phyloP scores from a whole-genome alignment of 2,797 vertebrate genomes.

The Scyliorhinus canicula region DNA sequence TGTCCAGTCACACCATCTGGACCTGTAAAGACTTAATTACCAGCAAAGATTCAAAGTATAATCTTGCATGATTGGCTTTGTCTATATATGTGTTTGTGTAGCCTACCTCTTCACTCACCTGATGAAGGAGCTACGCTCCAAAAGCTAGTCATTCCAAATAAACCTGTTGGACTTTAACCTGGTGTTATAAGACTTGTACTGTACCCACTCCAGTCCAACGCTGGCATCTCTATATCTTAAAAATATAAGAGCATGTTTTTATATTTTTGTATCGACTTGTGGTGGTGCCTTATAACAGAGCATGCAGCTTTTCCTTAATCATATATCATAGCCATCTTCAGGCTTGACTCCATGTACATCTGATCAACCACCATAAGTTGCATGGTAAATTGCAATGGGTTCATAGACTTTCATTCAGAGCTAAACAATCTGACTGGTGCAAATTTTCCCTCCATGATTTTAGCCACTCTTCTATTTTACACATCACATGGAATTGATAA shows the following conservation, averaged over 20 bases:
- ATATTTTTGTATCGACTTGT: neutral
- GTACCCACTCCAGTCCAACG: too few relatives aligned
- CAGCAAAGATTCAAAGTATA: too few relatives aligned
- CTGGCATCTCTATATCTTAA: too few relatives aligned
- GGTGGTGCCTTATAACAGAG: neutral
- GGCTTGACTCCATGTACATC: neutral
- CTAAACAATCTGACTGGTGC: neutral
- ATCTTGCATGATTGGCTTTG: too few relatives aligned
- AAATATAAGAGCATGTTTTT: neutral
- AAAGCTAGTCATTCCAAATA: too few relatives aligned
- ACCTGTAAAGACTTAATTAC: too few relatives aligned
- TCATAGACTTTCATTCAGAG: neutral
- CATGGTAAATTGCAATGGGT: neutral
- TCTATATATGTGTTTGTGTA: too few relatives aligned
- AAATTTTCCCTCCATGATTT: neutral
- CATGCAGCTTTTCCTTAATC: neutral
- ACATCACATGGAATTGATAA: neutral
- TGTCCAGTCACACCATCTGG: too few relatives aligned
- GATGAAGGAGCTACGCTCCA: too few relatives aligned
- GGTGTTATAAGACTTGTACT: too few relatives aligned
- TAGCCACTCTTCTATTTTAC: neutral
- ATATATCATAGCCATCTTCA: neutral
- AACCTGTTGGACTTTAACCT: too few relatives aligned
- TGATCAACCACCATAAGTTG: neutral
- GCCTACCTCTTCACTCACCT: too few relatives aligned